A percentile compares a stretch with the other conserved stretches of the same genome.
Evolutionary conservation across 2,113 vertebrate genomes (phyloP).

Genomic region (Larimichthys polyactis): DNA sequence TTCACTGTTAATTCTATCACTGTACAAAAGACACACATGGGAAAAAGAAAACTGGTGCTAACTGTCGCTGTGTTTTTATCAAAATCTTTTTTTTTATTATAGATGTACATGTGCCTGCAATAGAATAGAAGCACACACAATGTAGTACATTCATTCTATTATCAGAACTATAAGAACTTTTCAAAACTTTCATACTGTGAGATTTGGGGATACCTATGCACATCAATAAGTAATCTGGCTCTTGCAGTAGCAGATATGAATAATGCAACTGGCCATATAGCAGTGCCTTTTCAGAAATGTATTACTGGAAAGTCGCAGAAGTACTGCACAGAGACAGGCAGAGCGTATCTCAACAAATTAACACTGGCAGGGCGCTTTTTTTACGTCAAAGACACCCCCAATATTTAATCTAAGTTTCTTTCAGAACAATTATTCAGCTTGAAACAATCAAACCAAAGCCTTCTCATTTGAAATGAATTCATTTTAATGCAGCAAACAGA

Average conservation of each 20-base stretch:
- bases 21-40: conserved; percentile 21
- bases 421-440: conserved; percentile 61
- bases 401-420: conserved; percentile 66
- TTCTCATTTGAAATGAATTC: conserved; percentile 47
- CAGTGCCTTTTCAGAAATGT: conserved; percentile 52
- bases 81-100: conserved; percentile 35
- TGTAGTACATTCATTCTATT: background rate
- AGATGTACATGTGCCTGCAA: background rate
- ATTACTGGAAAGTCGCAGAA: conserved; percentile 50
- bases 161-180: conserved; percentile 21
- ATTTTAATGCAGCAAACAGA: conserved; percentile 45
- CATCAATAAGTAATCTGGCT: conserved; percentile 72
- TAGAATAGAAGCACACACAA: background rate
- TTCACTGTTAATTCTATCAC: conserved; percentile 38
- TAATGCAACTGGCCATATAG: conserved; percentile 70
- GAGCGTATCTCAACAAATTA: conserved; percentile 59
- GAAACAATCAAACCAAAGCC: conserved; percentile 53
- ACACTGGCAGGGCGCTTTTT: conserved; percentile 54
- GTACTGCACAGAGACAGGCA: conserved; percentile 42
- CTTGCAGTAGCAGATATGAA: conserved; percentile 62
- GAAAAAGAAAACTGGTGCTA: conserved; percentile 47
- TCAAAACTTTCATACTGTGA: conserved; percentile 46
- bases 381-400: conserved; percentile 50
- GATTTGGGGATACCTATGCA: conserved; percentile 57
- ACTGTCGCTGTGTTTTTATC: conserved; percentile 38